Evolutionary conservation across 1,140 invertebrate genomes (phyloP).

Genomic region (Polyergus mexicanus): DNA sequence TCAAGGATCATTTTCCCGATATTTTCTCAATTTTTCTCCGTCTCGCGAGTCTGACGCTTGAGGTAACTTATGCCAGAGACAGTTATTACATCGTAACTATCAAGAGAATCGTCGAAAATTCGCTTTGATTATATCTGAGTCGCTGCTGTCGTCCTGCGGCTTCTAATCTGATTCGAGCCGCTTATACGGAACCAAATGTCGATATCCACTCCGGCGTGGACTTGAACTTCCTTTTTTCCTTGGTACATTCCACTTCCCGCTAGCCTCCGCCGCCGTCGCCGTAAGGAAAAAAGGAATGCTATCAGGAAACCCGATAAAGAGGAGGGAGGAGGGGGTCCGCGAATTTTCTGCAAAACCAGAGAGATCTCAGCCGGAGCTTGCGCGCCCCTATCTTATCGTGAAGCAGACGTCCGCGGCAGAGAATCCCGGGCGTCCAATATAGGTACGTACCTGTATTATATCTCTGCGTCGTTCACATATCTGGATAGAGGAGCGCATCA

Average conservation of each 20-base stretch:
- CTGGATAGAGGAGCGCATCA: slow-evolving; percentile 78
- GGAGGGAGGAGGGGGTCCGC: slow-evolving; percentile 57
- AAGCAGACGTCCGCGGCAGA: slow-evolving; percentile 81
- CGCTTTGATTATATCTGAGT: slow-evolving; percentile 63
- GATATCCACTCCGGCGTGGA: slow-evolving; percentile 40
- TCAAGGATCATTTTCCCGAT: neutral
- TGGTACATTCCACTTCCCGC: slow-evolving; percentile 27
- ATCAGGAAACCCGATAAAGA: slow-evolving; percentile 75
- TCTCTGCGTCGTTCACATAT: slow-evolving; percentile 78
- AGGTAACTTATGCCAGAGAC: slow-evolving; percentile 59
- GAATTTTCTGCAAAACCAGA: slow-evolving; percentile 77
- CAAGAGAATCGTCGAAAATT: slow-evolving; percentile 61
- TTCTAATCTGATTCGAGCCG: slow-evolving; percentile 63
- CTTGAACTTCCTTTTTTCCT: slow-evolving; percentile 66
- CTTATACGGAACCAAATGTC: slow-evolving; percentile 52
- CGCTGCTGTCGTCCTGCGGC: slow-evolving; percentile 57
- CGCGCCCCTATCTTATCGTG: slow-evolving; percentile 79
- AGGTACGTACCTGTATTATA: slow-evolving; percentile 79
- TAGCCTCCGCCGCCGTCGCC: neutral
- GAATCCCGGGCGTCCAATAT: slow-evolving; percentile 77
- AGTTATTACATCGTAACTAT: slow-evolving; percentile 62
- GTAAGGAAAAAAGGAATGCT: slow-evolving; percentile 63
- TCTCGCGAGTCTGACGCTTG: slow-evolving; percentile 24
- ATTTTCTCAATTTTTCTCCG: slow-evolving; percentile 44
- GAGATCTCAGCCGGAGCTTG: slow-evolving; percentile 75